Percentiles rank a stretch among this genome's conserved stretches.
Conservation (phyloP, 2,113 vertebrate species). For the Sander vitreus region DNA sequence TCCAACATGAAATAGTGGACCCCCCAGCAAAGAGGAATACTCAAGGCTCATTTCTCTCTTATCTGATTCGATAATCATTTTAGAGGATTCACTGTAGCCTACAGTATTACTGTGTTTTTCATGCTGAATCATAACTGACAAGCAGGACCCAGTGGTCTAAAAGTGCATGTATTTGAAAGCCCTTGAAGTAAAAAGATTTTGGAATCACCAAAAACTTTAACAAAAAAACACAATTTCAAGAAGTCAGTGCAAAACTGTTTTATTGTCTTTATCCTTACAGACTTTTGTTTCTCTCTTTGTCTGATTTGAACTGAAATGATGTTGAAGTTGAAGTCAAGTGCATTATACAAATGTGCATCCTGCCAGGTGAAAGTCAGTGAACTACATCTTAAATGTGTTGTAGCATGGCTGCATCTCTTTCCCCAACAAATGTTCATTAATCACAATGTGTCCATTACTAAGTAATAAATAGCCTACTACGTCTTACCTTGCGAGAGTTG, state of each 20-base stretch:
- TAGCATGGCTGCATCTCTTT: background rate
- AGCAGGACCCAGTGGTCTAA: too few species aligned
- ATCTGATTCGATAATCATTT: background rate
- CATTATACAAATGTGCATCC: background rate
- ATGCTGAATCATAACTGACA: background rate
- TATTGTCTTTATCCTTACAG: background rate
- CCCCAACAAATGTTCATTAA: background rate
- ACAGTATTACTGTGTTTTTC: too few species aligned
- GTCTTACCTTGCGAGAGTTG: constrained; percentile 54
- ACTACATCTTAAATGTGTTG: background rate
- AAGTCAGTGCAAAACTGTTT: background rate
- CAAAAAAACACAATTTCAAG: background rate
- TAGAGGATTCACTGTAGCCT: background rate
- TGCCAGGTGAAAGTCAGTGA: background rate
- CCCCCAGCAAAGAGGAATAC: background rate
- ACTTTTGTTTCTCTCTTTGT: background rate
- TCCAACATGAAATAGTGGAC: background rate
- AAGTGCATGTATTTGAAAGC: background rate
- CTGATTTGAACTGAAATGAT: background rate
- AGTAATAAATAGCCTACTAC: too few species aligned
- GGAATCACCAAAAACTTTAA: background rate
- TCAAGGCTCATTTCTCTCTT: too few species aligned
- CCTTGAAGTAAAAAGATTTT: background rate
- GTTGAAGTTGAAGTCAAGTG: background rate
- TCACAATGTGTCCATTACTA: background rate